Base-by-base conservation (phyloP, 2,797 vertebrate species). In the Limosa lapponica region DNA sequence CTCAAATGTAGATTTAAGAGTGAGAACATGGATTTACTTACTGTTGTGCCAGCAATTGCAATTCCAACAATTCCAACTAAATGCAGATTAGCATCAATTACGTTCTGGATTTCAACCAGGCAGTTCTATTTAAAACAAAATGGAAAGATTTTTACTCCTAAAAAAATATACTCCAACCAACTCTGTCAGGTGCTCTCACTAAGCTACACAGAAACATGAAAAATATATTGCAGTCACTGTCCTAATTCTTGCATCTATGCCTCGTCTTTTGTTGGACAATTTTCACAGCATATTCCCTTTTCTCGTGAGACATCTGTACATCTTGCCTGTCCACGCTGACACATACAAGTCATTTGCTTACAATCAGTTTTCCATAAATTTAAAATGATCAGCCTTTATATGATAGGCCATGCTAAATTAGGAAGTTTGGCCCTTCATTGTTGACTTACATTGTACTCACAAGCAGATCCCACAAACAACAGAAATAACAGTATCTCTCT, bases 11-110 rank as follows among this genome's bases (percentile, higher is more conserved):
- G 36, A 39, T 13, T 25, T 74, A 65, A 72, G 90, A 65, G 20
- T 19, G 15, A 64, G 46, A 80, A 44, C n/a, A 54, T 46, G 78
- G 72, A 58, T 77, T 95, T 97, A 97, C 99, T 98, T 97, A 99
- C 99, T 99, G 99, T 99, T 37, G 99, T 97, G 95, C 98, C 99
- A 84, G 99, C 99, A 79, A 99, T 98, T 46, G 98, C 99, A 83
- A 99, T 98, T 74, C 99, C 99, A 57, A 99, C 98, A 95, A 99
- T 99, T 96, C 99, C 99, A 57, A 99, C 97, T 96, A 99, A 98
- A 66, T 98, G 98, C 88, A 99, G 98, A 89, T 98, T 98, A 82
- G 98, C 97, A 73, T 98, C 98, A 93, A 99, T 98, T 94, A 99
- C 97, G 30, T 98, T 97, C 69, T 98, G 91, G 94, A 99, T 99